phyloP scores from a whole-genome alignment of 2,113 vertebrate species.

The Riparia riparia region DNA sequence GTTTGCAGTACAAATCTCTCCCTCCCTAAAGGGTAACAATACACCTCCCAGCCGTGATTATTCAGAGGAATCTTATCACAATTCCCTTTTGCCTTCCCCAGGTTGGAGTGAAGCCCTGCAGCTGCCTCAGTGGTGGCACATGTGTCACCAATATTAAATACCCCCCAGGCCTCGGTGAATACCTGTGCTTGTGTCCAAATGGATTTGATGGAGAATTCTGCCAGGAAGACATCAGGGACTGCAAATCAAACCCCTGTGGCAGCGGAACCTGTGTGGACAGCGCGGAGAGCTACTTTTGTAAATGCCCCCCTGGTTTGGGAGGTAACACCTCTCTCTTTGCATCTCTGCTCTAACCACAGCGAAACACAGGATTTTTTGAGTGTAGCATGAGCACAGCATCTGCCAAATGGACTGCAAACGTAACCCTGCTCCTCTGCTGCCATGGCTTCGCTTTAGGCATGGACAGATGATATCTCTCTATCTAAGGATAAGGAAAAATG shows the following conservation, averaged over 20 bases:
- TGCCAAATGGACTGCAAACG: background rate
- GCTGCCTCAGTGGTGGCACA: constrained; percentile 74
- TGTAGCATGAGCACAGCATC: background rate
- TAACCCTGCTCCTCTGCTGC: background rate
- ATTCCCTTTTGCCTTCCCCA: constrained; percentile 40
- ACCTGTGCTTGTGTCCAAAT: constrained; percentile 79
- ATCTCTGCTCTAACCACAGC: background rate
- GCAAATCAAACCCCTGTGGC: constrained; percentile 41
- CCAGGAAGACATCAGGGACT: constrained; percentile 67
- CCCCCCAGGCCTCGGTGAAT: constrained; percentile 82
- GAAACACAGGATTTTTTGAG: background rate
- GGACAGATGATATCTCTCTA: background rate
- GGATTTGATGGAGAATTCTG: constrained; percentile 78
- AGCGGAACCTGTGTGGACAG: background rate
- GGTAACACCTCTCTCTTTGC: background rate
- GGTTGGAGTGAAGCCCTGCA: constrained; percentile 79
- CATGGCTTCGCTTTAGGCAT: background rate
- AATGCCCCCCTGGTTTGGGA: constrained; percentile 47
- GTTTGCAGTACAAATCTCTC: background rate
- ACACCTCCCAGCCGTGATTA: background rate
- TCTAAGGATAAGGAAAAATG: background rate
- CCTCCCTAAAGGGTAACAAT: background rate
- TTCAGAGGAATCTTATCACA: background rate
- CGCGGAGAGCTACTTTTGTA: background rate
- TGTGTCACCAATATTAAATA: constrained; percentile 80